Evolutionary conservation across 2,113 vertebrate species (phyloP), one percentile per base, ranked within the genome.

Genomic region (Solenodon paradoxus): DNA sequence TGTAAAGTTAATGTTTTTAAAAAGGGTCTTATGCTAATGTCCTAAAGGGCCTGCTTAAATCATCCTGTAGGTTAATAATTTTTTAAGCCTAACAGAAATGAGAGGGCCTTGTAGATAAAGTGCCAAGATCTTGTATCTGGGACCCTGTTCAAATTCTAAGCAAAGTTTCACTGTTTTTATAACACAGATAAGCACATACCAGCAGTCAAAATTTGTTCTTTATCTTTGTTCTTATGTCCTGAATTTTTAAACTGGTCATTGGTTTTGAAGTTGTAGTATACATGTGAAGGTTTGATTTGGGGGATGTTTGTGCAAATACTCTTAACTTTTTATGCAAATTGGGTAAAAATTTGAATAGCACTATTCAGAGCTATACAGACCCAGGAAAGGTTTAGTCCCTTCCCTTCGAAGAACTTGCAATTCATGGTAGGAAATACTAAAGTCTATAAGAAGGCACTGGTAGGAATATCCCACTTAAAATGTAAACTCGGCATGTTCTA

Each of bases 31-130:
- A 91, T 96, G n/a, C 47, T 57, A 75, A 32, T 19, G 49, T 75
- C 30, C 61, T 64, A 83, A 92, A 57, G 9, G 26, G 22, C 51
- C 77, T 96, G 38, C 85, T 42, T 86, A 69, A 79, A 63, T 77
- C 81, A 49, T 35, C 59, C 42, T 84, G 35, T 47, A 79, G 57
- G 88, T 90, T 79, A 92, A 59, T 90, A 68, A 59, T 69, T 86
- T 94, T 87, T 92, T 75, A 95, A 92, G 40, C 53, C 61, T 42
- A 66, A 74, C n/a, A 72, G 74, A 97, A 75, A 75, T 63, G 30
- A 84, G 40, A 88, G 95, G 83, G 59, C 79, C 71, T 96, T 94
- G 57, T 93, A 77, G 89, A 90, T 92, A 92, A 97, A 97, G 86
- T 92, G 40, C 72, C 74, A 80, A 91, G 32, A 53, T 90, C 86